phyloP scores from a whole-genome alignment of 2,888 invertebrate genomes.

The Atethmia centrago region DNA sequence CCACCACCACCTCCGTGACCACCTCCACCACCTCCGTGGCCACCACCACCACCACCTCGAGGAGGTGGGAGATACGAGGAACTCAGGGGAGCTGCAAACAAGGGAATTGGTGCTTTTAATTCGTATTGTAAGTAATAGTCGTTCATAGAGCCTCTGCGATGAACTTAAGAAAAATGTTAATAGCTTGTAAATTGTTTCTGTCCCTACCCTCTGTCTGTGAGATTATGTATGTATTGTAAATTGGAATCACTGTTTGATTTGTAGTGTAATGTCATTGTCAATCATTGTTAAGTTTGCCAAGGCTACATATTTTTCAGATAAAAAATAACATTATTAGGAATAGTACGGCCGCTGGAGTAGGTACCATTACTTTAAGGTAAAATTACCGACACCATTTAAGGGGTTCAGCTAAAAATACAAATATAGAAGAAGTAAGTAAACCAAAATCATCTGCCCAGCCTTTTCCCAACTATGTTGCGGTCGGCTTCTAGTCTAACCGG shows the following conservation, averaged over 20 bases:
- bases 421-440: not conserved
- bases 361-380: not conserved
- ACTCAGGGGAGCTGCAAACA: conserved; percentile 88
- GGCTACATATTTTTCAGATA: not conserved
- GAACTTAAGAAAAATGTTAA: not conserved
- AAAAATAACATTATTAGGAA: not conserved
- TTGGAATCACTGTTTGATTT: not conserved
- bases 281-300: not conserved
- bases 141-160: conserved; percentile 43
- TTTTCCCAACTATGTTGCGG: not conserved
- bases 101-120: conserved; percentile 66
- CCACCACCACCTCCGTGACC: conserved; percentile 61
- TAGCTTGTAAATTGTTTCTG: not conserved
- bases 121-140: conserved; percentile 31
- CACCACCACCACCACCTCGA: conserved; percentile 67
- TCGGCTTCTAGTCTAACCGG: too few species aligned
- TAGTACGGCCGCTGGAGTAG: not conserved
- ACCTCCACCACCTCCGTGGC: conserved; percentile 60
- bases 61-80: conserved; percentile 92
- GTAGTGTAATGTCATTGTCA: not conserved
- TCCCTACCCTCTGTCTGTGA: too few species aligned
- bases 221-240: not conserved
- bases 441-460: not conserved
- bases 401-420: not conserved
- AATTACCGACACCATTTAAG: not conserved